These are phyloP conservation scores for Pan paniscus DNA, from an alignment of 2,113 vertebrate species.

Conservation along the genomic window DNA sequence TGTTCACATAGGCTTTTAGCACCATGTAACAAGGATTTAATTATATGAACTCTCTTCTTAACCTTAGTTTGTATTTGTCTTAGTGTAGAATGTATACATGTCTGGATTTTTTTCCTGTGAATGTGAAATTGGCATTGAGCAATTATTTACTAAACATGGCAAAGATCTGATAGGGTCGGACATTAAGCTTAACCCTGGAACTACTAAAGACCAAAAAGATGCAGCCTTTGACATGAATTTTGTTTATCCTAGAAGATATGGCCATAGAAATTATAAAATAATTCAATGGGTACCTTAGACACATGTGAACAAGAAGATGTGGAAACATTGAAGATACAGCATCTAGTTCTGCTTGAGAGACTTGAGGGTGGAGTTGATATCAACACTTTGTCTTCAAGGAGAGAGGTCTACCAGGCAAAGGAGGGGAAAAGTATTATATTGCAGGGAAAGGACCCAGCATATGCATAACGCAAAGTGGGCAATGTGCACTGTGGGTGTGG, in stretches of 20 bases:
- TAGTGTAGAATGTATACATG: neutral
- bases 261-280: neutral
- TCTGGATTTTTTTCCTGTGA: neutral
- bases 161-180: neutral
- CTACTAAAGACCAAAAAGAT: neutral
- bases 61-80: neutral
- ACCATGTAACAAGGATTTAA: neutral
- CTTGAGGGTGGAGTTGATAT: neutral
- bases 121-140: neutral
- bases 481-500: neutral
- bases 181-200: neutral
- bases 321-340: neutral
- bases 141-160: neutral
- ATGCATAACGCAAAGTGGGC: rapidly evolving
- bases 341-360: neutral
- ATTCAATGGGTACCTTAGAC: neutral
- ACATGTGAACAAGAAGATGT: neutral
- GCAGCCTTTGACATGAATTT: neutral
- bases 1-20: neutral
- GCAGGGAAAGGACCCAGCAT: neutral
- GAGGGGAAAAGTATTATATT: too few relatives aligned
- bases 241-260: neutral
- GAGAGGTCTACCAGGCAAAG: neutral
- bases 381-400: neutral
- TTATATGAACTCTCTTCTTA: neutral